Evolutionary conservation across 2,797 vertebrate species (phyloP), one percentile per base, ranked within the genome.

Genomic region (Cacajao melanocephalus): DNA sequence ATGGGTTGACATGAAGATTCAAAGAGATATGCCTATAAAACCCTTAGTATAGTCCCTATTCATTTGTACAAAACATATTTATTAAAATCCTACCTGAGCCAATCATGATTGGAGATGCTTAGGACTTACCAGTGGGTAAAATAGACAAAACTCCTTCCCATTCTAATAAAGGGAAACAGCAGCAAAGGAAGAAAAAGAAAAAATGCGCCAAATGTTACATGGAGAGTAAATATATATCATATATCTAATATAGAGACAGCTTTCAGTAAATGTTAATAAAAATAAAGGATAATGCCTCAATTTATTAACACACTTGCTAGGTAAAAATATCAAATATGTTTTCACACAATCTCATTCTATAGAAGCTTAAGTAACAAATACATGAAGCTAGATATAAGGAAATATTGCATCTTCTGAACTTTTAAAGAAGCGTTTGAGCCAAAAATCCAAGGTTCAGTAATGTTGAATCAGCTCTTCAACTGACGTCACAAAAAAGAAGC

Each of bases 361-460:
- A 52, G 26, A 97, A 19, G 8, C 12, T 28, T 81, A 93, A 67
- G 14, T 57, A 95, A 81, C 5, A 90, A 78, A 93, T n/a, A 28
- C 14, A 44, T 57, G 58, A 76, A 89, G 10, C 5, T 80, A 44
- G 50, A 20, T 44, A 36, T 72, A 22, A 83, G 90, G 55, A 93
- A 83, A 86, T 64, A n/a, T 28, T 46, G 11, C 7, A 61, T 78
- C 72, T 90, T 72, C 22, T 96, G 57, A 90, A 73, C 46, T 86
- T 96, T 52, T 41, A 90, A 93, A 85, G 41, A 95, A 93, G 75
- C 14, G 15, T 76, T 14, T 52, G 94, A 95, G 46, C 39, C 57
- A 14, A 58, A 88, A 92, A 50, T 81, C 26, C 50, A 91, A 96
- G 33, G 44, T 67, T 93, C 83, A 64, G 52, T 58, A 46, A 90